These are phyloP conservation scores for Paralvinella palmiformis DNA, from an alignment of 1,140 invertebrate species.

Conservation along the genomic window DNA sequence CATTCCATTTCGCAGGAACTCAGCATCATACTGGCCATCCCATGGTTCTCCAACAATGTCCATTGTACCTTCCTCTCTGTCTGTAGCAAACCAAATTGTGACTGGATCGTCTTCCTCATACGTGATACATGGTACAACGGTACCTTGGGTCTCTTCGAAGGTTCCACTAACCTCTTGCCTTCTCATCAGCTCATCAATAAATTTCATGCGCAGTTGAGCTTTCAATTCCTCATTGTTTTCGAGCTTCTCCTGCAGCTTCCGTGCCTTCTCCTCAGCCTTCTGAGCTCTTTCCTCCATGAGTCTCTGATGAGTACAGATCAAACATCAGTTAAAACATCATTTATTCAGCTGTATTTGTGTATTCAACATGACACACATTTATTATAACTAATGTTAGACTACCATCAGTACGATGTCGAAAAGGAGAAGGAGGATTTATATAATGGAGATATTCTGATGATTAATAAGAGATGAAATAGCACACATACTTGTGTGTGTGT, in stretches of 20 bases:
- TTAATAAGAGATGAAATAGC: no score
- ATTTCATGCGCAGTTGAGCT: not conserved
- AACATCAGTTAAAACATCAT: not conserved
- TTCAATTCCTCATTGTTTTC: not conserved
- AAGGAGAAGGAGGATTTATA: no score
- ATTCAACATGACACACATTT: no score
- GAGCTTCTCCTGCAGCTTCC: slow-evolving; percentile 10
- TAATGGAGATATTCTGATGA: no score
- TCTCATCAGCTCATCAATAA: not conserved
- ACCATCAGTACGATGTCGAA: no score
- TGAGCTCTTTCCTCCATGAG: not conserved
- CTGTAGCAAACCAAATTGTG: not conserved
- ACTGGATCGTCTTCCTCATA: slow-evolving; percentile 3
- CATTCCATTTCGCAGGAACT: slow-evolving; percentile 42
- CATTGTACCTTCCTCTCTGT: not conserved
- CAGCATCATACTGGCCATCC: slow-evolving; percentile 29
- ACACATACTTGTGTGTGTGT: no score
- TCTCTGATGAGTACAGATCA: not conserved
- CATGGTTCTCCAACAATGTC: not conserved
- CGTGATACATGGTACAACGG: not conserved
- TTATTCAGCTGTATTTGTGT: no score
- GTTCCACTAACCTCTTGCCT: slow-evolving; percentile 11
- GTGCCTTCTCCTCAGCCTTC: not conserved
- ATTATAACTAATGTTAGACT: no score
- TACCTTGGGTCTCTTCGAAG: not conserved